Conservation (phyloP, 2,797 vertebrate species). For the Eurystomus glaucurus region DNA sequence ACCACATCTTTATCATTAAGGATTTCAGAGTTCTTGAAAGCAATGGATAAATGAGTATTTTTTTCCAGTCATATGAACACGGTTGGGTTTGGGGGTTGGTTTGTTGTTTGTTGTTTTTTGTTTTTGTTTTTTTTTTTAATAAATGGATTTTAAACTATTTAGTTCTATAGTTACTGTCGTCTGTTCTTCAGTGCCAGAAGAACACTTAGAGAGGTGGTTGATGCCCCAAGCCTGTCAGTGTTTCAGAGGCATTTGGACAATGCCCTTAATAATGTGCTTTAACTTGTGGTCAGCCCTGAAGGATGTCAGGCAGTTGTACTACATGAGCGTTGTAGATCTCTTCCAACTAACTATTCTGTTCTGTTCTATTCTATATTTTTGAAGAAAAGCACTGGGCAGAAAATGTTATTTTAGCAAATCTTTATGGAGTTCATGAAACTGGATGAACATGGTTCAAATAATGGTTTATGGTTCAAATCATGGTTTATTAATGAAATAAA, state of each 20-base stretch:
- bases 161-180: background rate
- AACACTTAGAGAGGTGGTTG: background rate
- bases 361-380: background rate
- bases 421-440: background rate
- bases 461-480: too few relatives aligned
- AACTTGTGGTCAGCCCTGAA: background rate
- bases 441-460: background rate
- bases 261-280: background rate
- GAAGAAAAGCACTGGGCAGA: background rate
- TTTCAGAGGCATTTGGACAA: background rate
- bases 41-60: background rate
- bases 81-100: background rate
- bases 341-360: background rate
- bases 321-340: accelerated
- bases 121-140: background rate
- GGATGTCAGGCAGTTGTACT: background rate
- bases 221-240: background rate
- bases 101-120: background rate
- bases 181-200: background rate
- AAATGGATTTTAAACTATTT: background rate
- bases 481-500: too few relatives aligned
- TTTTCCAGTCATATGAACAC: background rate
- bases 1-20: background rate
- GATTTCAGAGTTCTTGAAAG: conserved; percentile 6
- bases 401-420: background rate